A percentile compares a stretch with the other conserved stretches of the same genome.
These are phyloP conservation scores for Pollimyrus isidori DNA, from an alignment of 2,113 vertebrate species.

Conservation along the genomic window DNA sequence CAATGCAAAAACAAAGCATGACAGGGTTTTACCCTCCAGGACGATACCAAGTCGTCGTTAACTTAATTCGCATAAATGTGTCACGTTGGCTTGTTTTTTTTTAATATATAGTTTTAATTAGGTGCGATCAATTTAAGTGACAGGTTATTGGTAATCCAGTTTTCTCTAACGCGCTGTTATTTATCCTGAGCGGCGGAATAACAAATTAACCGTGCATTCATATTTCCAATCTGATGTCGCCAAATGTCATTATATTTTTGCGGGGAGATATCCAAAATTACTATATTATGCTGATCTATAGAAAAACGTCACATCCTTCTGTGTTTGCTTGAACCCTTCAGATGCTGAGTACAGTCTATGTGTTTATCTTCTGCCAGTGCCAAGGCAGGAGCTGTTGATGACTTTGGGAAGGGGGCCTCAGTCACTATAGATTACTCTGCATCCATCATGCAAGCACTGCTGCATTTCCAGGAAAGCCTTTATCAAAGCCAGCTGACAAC, in stretches of 20 bases:
- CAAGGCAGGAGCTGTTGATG: constrained; percentile 39
- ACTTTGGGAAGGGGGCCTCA: constrained; percentile 22
- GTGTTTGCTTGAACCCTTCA: no score
- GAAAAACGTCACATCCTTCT: not conserved
- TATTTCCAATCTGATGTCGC: not conserved
- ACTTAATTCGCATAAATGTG: not conserved
- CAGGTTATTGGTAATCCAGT: not conserved
- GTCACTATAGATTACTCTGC: constrained; percentile 1
- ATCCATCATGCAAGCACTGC: constrained; percentile 19
- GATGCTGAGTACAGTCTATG: not conserved
- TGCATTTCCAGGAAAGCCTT: not conserved
- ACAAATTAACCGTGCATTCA: not conserved
- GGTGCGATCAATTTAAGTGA: not conserved
- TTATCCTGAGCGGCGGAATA: not conserved
- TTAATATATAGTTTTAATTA: not conserved
- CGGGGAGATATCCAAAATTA: not conserved
- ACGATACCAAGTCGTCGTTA: not conserved
- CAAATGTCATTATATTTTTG: not conserved
- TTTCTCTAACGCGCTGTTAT: not conserved
- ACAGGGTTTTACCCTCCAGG: not conserved
- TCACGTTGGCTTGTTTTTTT: not conserved
- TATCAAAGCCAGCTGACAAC: not conserved
- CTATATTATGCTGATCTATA: not conserved
- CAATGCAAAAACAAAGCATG: not conserved
- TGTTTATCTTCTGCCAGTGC: constrained; percentile 41